These are phyloP conservation scores for Leuciscus idus DNA, from an alignment of 2,113 vertebrate species.

Conservation along the genomic window DNA sequence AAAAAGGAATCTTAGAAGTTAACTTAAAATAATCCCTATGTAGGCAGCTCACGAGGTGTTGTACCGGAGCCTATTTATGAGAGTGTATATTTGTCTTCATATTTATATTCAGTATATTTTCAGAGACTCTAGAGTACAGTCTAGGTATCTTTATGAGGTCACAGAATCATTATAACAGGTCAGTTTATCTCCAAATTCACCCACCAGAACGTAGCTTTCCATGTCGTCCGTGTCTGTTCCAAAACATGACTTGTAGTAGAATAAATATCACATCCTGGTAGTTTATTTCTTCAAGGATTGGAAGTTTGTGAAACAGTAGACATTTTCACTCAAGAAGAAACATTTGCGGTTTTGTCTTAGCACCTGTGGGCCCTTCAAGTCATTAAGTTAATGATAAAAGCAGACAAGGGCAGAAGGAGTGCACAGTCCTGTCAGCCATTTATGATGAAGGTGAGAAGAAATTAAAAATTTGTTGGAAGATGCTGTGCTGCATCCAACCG, in stretches of 20 bases:
- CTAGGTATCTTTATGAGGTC: background rate
- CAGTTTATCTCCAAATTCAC: background rate
- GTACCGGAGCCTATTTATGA: background rate
- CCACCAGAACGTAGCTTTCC: background rate
- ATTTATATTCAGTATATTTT: background rate
- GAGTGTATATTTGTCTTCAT: background rate
- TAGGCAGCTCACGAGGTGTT: background rate
- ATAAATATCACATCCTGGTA: background rate
- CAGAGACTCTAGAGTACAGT: background rate
- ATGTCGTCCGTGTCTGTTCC: background rate
- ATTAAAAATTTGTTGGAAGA: conserved; percentile 9
- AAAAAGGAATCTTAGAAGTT: background rate
- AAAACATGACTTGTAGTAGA: background rate
- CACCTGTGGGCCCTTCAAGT: background rate
- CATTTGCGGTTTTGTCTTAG: background rate
- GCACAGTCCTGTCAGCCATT: background rate
- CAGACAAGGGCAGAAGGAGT: conserved; percentile 9
- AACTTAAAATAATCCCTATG: background rate
- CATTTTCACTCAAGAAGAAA: background rate
- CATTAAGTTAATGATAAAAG: conserved; percentile 26
- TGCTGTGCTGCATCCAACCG: background rate
- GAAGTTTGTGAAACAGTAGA: conserved; percentile 3
- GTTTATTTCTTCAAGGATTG: background rate
- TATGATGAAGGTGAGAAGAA: conserved; percentile 22
- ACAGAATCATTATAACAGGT: background rate